Evolutionary conservation across 2,888 invertebrate genomes (phyloP), one percentile per base, ranked within the genome.

Genomic region (Chesias legatella): DNA sequence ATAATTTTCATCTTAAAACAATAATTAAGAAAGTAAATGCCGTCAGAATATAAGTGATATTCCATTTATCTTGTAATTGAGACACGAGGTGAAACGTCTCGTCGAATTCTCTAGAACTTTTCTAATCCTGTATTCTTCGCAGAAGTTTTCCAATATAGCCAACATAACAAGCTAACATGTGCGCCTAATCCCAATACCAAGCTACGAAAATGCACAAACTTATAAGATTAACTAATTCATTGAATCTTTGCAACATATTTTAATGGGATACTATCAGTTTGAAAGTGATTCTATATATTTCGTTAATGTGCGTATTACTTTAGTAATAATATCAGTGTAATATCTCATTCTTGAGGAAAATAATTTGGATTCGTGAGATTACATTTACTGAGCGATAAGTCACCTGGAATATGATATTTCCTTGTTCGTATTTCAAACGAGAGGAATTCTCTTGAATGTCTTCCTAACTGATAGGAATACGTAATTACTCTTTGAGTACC

Each of bases 81-180:
- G 43, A 32, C 32, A 17, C 20, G 43, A 37, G 27, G 58, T 58
- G 51, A 63, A 61, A 60, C 63, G 39, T 59, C 51, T 58, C 66
- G 56, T 63, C 61, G 53, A 63, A 54, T 65, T 64, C 56, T 61
- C 63, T 60, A 60, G 54, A 80, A 80, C 73, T 80, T 80, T 79
- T 76, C 70, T 79, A 73, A 80, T 81, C 63, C 70, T 71, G 66
- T 73, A 72, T 75, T 78, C 75, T 75, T 74, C 53, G 61, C 47
- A 60, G 67, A 80, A 80, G 65, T 81, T 81, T 79, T 79, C 74
- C 76, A 79, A 81, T 80, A 78, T 73, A 58, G 69, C 60, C 61
- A 67, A 73, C 75, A 73, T 73, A 77, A 75, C 68, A 71, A 71
- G 73, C 72, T 73, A 68, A 74, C 68, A 73, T 68, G 63, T 59